Evolutionary conservation across 2,113 vertebrate species (phyloP), one percentile per base, ranked within the genome.

Genomic region (Poicephalus gulielmi): DNA sequence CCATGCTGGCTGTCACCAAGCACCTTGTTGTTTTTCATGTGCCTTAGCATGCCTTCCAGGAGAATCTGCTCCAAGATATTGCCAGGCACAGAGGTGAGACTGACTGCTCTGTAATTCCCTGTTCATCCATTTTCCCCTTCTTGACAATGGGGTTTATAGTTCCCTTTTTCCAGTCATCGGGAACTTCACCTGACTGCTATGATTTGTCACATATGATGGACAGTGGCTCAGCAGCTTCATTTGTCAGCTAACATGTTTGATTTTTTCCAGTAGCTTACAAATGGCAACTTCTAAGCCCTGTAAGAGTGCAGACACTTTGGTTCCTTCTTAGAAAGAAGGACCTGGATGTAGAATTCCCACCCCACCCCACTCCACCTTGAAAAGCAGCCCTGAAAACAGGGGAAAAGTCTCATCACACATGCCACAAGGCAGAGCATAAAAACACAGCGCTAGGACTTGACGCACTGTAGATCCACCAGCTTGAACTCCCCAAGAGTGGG

Each of bases 261-360:
- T 14, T 59, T 74, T 86, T 59, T 20, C 31, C 31, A 49, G 7
- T 9, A 83, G 30, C 24, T 41, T 55, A 57, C 13, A 92, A 77
- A 86, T 41, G 11, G 5, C 52, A 79, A 30, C 24, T 76, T 10
- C 39, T 33, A 44, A 79, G 17, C 18, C 19, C 31, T 11, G 2
- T 33, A 47, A 57, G 31, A 41, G 7, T 12, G 3, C 0, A 7
- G 17, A 9, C 70, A 30, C 64, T 90, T 88, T 1, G 0, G 0
- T 20, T 93, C 17, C 22, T 86, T 11, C 19, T 62, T 53, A 57
- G 18, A 67, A 90, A 69, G 55, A 78, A 67, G 24, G 39, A 33
- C 28, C 37, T 83, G 25, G 11, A n/a, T 80, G 24, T 44, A 74
- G 22, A 53, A 47, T 30, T 83, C 30, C 44, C 13, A 66, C 13